Evolutionary conservation across 30 jellyfish, hydroid and myxozoan species (phyloP).

Genomic region (Calvadosia cruxmelitensis): DNA sequence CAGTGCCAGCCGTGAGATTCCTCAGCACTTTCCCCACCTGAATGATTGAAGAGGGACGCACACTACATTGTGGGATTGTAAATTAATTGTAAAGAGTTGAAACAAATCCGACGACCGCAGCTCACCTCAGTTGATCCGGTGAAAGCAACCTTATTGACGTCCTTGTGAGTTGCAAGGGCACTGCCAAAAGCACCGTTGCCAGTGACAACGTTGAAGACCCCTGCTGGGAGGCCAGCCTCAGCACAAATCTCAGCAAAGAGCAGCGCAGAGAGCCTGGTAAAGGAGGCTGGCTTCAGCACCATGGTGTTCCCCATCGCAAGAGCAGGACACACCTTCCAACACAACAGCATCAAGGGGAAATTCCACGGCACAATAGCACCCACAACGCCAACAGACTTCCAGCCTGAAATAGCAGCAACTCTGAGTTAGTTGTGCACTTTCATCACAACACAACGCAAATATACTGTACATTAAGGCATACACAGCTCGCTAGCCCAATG

Average conservation of each 20-base stretch:
- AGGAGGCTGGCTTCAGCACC: slow-evolving; percentile 83
- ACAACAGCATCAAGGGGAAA: slow-evolving; percentile 84
- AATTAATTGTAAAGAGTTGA: no score
- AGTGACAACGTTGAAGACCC: slow-evolving; percentile 89
- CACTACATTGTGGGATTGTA: no score
- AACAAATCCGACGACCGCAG: no score
- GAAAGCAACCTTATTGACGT: slow-evolving; percentile 86
- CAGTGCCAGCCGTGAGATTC: slow-evolving; percentile 86
- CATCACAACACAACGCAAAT: no score
- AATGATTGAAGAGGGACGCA: no score
- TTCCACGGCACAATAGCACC: slow-evolving; percentile 98
- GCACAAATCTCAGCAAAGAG: slow-evolving; percentile 97
- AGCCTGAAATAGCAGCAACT: no score
- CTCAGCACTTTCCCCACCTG: slow-evolving; percentile 90
- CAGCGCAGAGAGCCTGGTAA: slow-evolving; percentile 72
- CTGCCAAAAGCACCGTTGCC: slow-evolving; percentile 96
- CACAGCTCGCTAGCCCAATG: no score
- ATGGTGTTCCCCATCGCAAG: slow-evolving; percentile 96
- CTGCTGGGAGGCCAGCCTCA: slow-evolving; percentile 99
- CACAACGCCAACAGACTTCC: slow-evolving; percentile 88
- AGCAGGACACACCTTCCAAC: slow-evolving; percentile 98
- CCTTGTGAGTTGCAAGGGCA: slow-evolving; percentile 76
- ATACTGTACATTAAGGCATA: no score
- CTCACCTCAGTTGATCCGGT: slow-evolving; percentile 97
- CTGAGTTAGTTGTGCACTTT: no score